phyloP scores from a whole-genome alignment of 2,888 invertebrate genomes.

The Ormyrus labotus region DNA sequence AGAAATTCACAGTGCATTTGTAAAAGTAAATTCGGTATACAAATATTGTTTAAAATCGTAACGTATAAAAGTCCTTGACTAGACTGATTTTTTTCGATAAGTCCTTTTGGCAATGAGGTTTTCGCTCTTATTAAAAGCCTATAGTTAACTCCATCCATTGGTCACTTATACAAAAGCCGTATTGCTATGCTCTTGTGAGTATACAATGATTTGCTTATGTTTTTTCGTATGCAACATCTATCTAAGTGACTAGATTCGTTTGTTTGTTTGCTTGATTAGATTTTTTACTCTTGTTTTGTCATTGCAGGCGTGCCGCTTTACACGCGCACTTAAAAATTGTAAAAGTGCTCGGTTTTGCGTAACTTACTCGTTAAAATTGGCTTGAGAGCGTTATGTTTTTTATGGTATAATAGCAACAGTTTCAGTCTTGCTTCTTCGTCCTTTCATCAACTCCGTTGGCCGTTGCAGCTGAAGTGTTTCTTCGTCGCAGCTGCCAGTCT shows the following conservation, averaged over 20 bases:
- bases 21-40: slow-evolving; percentile 47
- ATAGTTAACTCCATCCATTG: slow-evolving; percentile 48
- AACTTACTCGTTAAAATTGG: slow-evolving; percentile 34
- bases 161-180: slow-evolving; percentile 49
- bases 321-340: slow-evolving; percentile 29
- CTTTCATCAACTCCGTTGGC: slow-evolving; percentile 76
- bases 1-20: slow-evolving; percentile 46
- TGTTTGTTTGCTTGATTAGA: slow-evolving; percentile 12
- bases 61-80: slow-evolving; percentile 42
- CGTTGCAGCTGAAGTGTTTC: slow-evolving; percentile 72
- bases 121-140: slow-evolving; percentile 53
- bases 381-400: slow-evolving; percentile 38
- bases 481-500: slow-evolving; percentile 81
- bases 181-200: slow-evolving; percentile 34
- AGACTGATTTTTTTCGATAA: slow-evolving; percentile 38
- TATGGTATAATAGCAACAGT: slow-evolving; percentile 40
- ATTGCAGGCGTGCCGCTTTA: slow-evolving; percentile 23
- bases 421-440: slow-evolving; percentile 77
- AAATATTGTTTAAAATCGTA: slow-evolving; percentile 42
- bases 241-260: slow-evolving; percentile 53
- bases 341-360: slow-evolving; percentile 35
- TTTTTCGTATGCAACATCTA: slow-evolving; percentile 32
- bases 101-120: slow-evolving; percentile 43
- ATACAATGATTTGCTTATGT: slow-evolving; percentile 40
- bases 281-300: slow-evolving; percentile 16